phyloP scores from a whole-genome alignment of 2,113 vertebrate genomes.

The Oryzias woworae region DNA sequence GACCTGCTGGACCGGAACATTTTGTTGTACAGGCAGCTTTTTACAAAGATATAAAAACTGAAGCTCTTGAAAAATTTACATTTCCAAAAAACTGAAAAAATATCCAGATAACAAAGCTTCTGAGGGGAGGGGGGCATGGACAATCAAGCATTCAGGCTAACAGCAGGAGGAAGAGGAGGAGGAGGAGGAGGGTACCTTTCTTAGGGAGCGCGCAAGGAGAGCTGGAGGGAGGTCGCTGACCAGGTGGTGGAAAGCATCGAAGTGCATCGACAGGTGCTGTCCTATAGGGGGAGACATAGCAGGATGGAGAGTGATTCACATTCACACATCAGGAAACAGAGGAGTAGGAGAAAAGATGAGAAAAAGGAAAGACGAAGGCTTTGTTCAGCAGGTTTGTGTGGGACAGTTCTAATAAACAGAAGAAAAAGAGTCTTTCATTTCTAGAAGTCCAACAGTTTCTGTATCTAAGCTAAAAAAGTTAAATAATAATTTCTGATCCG shows the following conservation, averaged over 20 bases:
- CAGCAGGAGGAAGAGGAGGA: constrained; percentile 22
- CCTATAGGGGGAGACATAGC: constrained; percentile 82
- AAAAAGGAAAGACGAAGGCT: too few species aligned
- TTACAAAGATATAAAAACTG: neutral
- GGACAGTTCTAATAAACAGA: too few species aligned
- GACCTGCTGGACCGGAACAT: too few species aligned
- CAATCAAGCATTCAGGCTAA: constrained; percentile 17
- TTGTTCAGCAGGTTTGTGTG: too few species aligned
- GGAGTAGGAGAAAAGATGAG: neutral
- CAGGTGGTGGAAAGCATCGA: constrained; percentile 96
- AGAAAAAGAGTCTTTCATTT: too few species aligned
- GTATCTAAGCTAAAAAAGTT: too few species aligned
- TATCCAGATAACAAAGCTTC: neutral
- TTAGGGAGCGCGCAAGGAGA: constrained; percentile 91
- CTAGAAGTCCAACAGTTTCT: too few species aligned
- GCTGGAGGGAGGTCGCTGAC: constrained; percentile 91
- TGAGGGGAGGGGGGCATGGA: constrained; percentile 2
- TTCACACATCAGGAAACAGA: constrained; percentile 20
- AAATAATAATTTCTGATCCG: too few species aligned
- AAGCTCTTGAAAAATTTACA: neutral
- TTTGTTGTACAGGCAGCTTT: too few species aligned
- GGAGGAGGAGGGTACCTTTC: constrained; percentile 82
- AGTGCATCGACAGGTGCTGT: constrained; percentile 93
- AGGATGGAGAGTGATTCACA: constrained; percentile 61
- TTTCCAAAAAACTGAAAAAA: too few species aligned